These are phyloP conservation scores for Atherix ibis DNA, from an alignment of 2,888 invertebrate genomes.

Conservation along the genomic window DNA sequence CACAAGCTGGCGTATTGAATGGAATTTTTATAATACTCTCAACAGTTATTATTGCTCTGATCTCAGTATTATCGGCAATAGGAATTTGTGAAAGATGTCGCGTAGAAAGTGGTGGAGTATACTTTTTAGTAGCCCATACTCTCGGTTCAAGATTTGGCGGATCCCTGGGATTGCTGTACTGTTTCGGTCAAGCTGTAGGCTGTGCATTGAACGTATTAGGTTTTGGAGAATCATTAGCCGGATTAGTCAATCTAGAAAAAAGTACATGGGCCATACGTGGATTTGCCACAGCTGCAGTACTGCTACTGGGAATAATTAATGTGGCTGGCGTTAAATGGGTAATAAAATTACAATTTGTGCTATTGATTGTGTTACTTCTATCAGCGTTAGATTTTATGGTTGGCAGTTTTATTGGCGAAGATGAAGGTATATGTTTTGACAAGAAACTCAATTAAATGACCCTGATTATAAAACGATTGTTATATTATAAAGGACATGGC, in stretches of 20 bases:
- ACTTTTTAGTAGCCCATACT: conserved; percentile 87
- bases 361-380: conserved; percentile 68
- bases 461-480: no score
- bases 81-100: conserved; percentile 92
- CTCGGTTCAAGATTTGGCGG: conserved; percentile 88
- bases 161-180: conserved; percentile 82
- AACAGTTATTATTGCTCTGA: conserved; percentile 77
- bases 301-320: conserved; percentile 78
- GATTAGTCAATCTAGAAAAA: conserved; percentile 54
- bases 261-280: conserved; percentile 69
- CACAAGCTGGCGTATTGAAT: conserved; percentile 69
- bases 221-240: conserved; percentile 92
- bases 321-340: conserved; percentile 97
- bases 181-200: conserved; percentile 93
- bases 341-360: conserved; percentile 80
- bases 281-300: conserved; percentile 74
- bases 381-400: conserved; percentile 89
- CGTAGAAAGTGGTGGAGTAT: conserved; percentile 94
- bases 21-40: conserved; percentile 66
- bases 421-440: conserved; percentile 39
- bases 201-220: conserved; percentile 89
- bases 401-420: conserved; percentile 70
- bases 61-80: conserved; percentile 87
- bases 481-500: conserved; percentile 45
- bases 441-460: background rate